Conservation (phyloP, 2,113 vertebrate species). For the Alligator mississippiensis region DNA sequence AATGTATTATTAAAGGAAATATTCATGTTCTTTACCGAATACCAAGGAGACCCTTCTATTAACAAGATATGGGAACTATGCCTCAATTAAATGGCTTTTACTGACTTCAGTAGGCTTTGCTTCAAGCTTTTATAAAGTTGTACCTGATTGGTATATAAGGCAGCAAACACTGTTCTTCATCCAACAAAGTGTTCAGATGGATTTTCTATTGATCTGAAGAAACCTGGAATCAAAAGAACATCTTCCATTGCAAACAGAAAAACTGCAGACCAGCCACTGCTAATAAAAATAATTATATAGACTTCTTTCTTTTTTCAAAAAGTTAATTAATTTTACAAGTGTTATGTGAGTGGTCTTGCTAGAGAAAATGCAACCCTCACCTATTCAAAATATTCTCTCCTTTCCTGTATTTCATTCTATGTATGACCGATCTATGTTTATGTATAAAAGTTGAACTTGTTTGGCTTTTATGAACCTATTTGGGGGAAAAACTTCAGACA, state of each 20-base stretch:
- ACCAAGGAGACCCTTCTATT: not conserved
- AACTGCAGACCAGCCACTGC: slow-evolving; percentile 56
- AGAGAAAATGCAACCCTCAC: slow-evolving; percentile 39
- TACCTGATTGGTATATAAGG: slow-evolving; percentile 20
- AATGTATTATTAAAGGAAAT: not conserved
- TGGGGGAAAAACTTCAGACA: slow-evolving; percentile 31
- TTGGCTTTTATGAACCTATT: slow-evolving; percentile 9
- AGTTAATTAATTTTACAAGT: slow-evolving; percentile 71
- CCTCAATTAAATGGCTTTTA: slow-evolving; percentile 26
- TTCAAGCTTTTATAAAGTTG: slow-evolving; percentile 23
- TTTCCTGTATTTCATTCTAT: no score
- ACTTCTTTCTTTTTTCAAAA: not conserved
- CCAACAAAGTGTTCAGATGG: slow-evolving; percentile 38
- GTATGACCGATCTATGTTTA: no score
- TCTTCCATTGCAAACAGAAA: slow-evolving; percentile 62
- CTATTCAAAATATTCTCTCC: not conserved
- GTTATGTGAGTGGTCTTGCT: slow-evolving; percentile 36
- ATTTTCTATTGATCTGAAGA: slow-evolving; percentile 42
- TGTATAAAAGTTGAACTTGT: slow-evolving; percentile 35
- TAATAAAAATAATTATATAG: slow-evolving; percentile 48
- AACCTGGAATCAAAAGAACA: slow-evolving; percentile 56
- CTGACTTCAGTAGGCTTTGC: slow-evolving; percentile 45
- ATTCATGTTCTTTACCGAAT: not conserved
- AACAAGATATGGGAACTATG: slow-evolving; percentile 61
- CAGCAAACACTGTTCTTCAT: slow-evolving; percentile 52